phyloP scores from a whole-genome alignment of 1,140 invertebrate genomes.

The Drosophila malerkotliana region DNA sequence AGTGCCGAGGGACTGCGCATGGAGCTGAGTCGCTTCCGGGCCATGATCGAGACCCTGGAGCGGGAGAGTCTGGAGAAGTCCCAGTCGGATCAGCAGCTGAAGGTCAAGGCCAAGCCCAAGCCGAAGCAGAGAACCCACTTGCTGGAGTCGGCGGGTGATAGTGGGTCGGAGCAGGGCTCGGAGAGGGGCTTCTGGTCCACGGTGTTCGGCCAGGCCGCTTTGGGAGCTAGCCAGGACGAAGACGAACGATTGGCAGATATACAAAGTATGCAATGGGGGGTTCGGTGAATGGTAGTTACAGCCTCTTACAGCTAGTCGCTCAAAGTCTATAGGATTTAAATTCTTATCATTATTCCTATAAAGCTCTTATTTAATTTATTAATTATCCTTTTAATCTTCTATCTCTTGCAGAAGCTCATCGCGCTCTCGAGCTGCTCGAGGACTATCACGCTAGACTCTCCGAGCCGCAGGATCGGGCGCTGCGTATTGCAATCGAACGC shows the following conservation, averaged over 20 bases:
- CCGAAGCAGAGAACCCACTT: slow-evolving; percentile 27
- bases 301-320: background rate
- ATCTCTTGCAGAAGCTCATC: slow-evolving; percentile 94
- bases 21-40: slow-evolving; percentile 69
- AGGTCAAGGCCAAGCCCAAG: slow-evolving; percentile 3
- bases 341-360: no score
- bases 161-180: slow-evolving; percentile 27
- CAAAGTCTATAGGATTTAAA: no score
- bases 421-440: slow-evolving; percentile 97
- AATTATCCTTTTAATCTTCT: background rate
- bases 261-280: slow-evolving; percentile 45
- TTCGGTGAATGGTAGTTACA: background rate
- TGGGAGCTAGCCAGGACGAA: slow-evolving; percentile 32
- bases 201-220: slow-evolving; percentile 52
- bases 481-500: slow-evolving; percentile 97
- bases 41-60: slow-evolving; percentile 71
- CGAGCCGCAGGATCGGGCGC: slow-evolving; percentile 95
- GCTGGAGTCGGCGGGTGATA: slow-evolving; percentile 18
- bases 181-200: slow-evolving; percentile 58
- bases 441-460: slow-evolving; percentile 97
- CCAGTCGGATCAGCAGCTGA: slow-evolving; percentile 35
- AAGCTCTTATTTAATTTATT: background rate
- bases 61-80: slow-evolving; percentile 40
- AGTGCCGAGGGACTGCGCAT: slow-evolving; percentile 69
- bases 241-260: slow-evolving; percentile 46